These are phyloP conservation scores for Calyptomena viridis DNA, from an alignment of 2,113 vertebrate species.

Conservation along the genomic window DNA sequence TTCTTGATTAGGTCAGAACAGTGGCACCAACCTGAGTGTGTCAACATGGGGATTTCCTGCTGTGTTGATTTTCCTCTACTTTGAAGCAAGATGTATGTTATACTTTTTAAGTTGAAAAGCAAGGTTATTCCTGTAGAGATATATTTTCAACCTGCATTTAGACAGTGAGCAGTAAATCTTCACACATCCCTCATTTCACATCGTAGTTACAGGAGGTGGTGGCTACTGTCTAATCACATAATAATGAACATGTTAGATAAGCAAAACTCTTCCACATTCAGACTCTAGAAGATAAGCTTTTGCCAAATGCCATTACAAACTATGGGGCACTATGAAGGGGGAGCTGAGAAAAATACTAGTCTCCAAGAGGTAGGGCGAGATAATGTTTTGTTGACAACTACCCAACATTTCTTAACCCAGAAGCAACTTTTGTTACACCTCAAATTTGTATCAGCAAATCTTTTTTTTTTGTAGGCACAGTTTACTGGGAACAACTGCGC, in stretches of 20 bases:
- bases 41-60: conserved; percentile 12
- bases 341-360: not conserved
- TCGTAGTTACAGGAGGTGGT: not conserved
- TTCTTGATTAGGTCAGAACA: conserved; percentile 2
- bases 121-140: not conserved
- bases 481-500: not conserved
- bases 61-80: not conserved
- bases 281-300: not conserved
- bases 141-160: not conserved
- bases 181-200: not conserved
- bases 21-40: not conserved
- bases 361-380: not conserved
- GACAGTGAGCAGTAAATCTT: not conserved
- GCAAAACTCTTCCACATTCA: not conserved
- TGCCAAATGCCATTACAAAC: not conserved
- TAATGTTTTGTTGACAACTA: not conserved
- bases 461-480: not conserved
- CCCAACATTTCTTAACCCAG: not conserved
- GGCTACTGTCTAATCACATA: not conserved
- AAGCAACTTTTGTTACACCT: not conserved
- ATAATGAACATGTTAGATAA: not conserved
- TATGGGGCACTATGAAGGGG: not conserved
- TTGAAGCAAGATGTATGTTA: not conserved
- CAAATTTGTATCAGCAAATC: not conserved
- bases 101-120: not conserved